Evolutionary conservation across 2,888 invertebrate species (phyloP), one percentile per base, ranked within the genome.

Genomic region (Pedicia rivosa): DNA sequence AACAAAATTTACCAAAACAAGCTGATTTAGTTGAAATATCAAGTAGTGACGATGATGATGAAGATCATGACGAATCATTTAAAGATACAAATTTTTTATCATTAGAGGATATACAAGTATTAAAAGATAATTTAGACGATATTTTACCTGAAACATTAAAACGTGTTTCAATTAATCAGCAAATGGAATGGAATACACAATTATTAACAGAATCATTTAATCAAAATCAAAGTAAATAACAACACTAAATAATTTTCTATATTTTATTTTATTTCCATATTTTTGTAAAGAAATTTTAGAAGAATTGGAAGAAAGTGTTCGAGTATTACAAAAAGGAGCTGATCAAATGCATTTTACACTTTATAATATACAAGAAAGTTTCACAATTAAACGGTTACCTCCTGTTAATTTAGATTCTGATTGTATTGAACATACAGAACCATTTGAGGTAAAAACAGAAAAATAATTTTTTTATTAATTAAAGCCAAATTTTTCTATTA

Each of bases 281-380:
- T 17, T 4, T 13, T 28, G 13, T 20, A 14, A 54, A 68, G 68
- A 54, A 27, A 62, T 65, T 25, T 63, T 66, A 12, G 50, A 57
- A 4, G 59, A 65, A 30, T 56, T 75, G 2, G 63, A 70, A 34
- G 49, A 57, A 0, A 59, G 71, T 46, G 49, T 80, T 3, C 61
- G 60, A 22, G 55, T 63, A 1, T 65, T 78, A 28, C 75, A 80
- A 49, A 52, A 48, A 2, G 63, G 63, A 12, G 68, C 79, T 1
- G 80, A 82, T 50, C 58, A 56, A 25, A 59, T 80, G 38, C 70
- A 80, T 26, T 62, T 63, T 24, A 63, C 67, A 3, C 54, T 82
- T 14, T 82, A 82, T 53, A 52, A 53, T 17, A 20, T 20, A 32
- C 51, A 62, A 57, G 44, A 64, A 53, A 49, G 63, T 36, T 67